Evolutionary conservation across 1,140 invertebrate species (phyloP), one percentile per base, ranked within the genome.

Genomic region (Ridgeia piscesae): DNA sequence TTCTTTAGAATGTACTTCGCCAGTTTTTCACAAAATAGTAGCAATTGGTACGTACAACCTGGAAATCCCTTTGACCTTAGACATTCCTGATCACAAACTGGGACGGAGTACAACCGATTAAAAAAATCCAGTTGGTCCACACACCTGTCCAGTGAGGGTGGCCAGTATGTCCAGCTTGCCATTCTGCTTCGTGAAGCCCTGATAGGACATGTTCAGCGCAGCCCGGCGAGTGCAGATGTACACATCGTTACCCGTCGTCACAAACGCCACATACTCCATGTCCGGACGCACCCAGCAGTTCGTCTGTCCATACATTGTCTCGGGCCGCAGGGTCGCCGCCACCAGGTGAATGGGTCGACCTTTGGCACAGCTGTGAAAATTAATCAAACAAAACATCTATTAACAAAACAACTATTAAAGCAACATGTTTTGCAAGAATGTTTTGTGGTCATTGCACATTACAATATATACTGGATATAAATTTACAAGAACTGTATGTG

Each of bases 241-340:
- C 34, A 99, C 96, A 92, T 98, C 98, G n/a, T 96, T 94, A 90
- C 94, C 94, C 42, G 93, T 94, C 8, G 97, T 97, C 94, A 97
- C 96, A 96, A 98, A 98, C 31, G 98, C 98, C 94, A 99, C 97
- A 94, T 99, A 99, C 93, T 97, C 97, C 94, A 99, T 98, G 94
- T 99, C 98, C 6, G 99, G 99, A 95, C 98, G 97, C 0, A 99
- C 95, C 99, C 99, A 99, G 95, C 99, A 99, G 95, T 99, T 99
- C 0, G 99, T 99, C 96, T 99, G 99, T 2, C 99, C 99, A 96
- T 99, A 99, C 99, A 99, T 99, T 0, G 99, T 99, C 96, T 99
- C 99, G 21, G 99, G 99, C 93, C 99, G 96, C 9, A 99, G 96
- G 33, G 99, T 99, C n/a, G 99, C 99, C 88, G 99, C 99, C 27